Evolutionary conservation across 2,113 vertebrate genomes (phyloP).

Genomic region (Natator depressus): DNA sequence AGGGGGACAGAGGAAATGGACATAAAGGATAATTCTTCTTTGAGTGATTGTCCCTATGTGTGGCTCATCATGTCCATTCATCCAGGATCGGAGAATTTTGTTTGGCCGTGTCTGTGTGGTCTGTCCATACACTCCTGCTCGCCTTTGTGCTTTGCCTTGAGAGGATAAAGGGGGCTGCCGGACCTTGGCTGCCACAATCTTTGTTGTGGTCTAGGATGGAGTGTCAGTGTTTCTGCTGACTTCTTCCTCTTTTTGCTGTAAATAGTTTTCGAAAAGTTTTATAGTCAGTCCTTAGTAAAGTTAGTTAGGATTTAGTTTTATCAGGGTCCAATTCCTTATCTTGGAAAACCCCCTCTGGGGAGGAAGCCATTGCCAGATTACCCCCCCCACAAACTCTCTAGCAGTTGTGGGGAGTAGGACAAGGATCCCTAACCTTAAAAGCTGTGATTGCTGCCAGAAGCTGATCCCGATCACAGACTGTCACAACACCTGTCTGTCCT

Average conservation of each 20-base stretch:
- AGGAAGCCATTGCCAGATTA: too few relatives aligned
- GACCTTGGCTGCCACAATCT: neutral
- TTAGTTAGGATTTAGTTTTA: neutral
- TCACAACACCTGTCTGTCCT: neutral
- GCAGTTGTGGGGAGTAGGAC: neutral
- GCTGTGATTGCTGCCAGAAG: neutral
- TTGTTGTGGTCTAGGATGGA: neutral
- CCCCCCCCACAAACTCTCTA: neutral
- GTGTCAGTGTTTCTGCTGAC: neutral
- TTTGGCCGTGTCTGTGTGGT: neutral
- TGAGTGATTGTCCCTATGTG: neutral
- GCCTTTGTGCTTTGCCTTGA: neutral
- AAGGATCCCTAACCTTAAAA: neutral
- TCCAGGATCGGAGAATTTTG: neutral
- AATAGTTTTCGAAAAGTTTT: neutral
- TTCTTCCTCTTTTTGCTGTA: neutral
- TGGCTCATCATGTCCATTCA: neutral
- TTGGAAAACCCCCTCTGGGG: too few relatives aligned
- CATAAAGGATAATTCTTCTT: neutral
- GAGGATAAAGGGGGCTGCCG: neutral
- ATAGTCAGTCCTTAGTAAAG: too few relatives aligned
- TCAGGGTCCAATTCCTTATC: neutral
- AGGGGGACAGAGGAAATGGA: slow-evolving; percentile 31
- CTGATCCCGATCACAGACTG: neutral
- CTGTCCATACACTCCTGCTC: neutral